Conservation (phyloP, 2,888 invertebrate genomes). For the Drosophila differens region DNA sequence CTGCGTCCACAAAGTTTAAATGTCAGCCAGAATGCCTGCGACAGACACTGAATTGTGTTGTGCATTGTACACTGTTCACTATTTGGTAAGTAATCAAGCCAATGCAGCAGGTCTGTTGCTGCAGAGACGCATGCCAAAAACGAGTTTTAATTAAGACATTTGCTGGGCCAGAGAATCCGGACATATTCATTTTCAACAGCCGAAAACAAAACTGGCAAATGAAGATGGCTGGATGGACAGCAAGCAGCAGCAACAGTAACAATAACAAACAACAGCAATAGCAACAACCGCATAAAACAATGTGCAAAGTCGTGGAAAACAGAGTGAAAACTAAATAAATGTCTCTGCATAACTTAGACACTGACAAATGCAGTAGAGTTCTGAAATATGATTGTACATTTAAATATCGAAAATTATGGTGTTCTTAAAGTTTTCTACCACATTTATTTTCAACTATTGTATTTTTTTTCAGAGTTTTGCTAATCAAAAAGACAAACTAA, state of each 20-base stretch:
- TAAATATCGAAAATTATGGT: background rate
- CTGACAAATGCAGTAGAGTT: slow-evolving; percentile 29
- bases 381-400: background rate
- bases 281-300: slow-evolving; percentile 32
- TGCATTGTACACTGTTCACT: slow-evolving; percentile 11
- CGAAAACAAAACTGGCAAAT: slow-evolving; percentile 60
- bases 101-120: slow-evolving; percentile 24
- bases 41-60: slow-evolving; percentile 38
- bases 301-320: slow-evolving; percentile 53
- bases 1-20: slow-evolving; percentile 34
- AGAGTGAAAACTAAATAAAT: slow-evolving; percentile 67
- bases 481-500: background rate
- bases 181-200: slow-evolving; percentile 71
- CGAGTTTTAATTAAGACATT: slow-evolving; percentile 76
- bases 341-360: slow-evolving; percentile 41
- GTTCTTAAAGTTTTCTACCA: background rate
- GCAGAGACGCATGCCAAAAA: slow-evolving; percentile 51
- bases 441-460: background rate
- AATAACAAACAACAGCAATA: background rate
- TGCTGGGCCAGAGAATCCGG: slow-evolving; percentile 59
- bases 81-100: slow-evolving; percentile 1
- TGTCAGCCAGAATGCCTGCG: slow-evolving; percentile 38
- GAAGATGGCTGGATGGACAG: slow-evolving; percentile 52
- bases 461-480: background rate
- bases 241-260: slow-evolving; percentile 19